Evolutionary conservation across 2,113 vertebrate genomes (phyloP), one percentile per base, ranked within the genome.

Genomic region (Abramis brama): DNA sequence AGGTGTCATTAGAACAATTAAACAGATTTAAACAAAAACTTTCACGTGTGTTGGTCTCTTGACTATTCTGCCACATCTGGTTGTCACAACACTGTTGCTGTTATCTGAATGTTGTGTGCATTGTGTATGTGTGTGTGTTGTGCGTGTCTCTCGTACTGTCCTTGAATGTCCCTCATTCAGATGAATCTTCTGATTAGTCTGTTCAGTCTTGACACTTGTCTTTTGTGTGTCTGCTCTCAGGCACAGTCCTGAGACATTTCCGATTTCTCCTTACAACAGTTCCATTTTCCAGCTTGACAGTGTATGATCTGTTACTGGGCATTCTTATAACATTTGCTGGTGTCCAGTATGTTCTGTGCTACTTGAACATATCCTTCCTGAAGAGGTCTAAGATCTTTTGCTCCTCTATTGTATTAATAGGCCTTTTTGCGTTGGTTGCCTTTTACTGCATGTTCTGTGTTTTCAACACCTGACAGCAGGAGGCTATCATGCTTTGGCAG

Each of bases 231-330:
- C 68, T 73, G 68, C 68, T 39, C 68, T 21, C 68, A 73, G 36
- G 33, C 68, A 43, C 70, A 73, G 36, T 76, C 64, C 82, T 79
- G 27, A 87, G 76, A 64, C 80, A 76, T 55, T 17, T 25, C 7
- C 43, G n/a, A 77, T 85, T 88, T 59, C 62, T 68, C 17, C 87
- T 55, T 5, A 85, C 45, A 47, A 88, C 70, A 59, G 57, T 57
- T 47, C 79, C 79, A 62, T 30, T 43, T 23, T 87, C 50, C 25
- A 84, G 9, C n/a, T 77, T 2, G 23, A 88, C 71, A 27, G 64
- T 19, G 23, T 86, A 88, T 13, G 74, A 78, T 70, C 75, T 33
- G 11, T 33, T 8, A 27, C 64, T 68, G 19, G 36, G 19, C n/a
- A 19, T 60, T 45, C 45, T 76, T 5, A 78, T 5, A 23, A 85